These are phyloP conservation scores for Micoletzkya japonica DNA, from an alignment of 2,888 invertebrate genomes.

Conservation along the genomic window DNA sequence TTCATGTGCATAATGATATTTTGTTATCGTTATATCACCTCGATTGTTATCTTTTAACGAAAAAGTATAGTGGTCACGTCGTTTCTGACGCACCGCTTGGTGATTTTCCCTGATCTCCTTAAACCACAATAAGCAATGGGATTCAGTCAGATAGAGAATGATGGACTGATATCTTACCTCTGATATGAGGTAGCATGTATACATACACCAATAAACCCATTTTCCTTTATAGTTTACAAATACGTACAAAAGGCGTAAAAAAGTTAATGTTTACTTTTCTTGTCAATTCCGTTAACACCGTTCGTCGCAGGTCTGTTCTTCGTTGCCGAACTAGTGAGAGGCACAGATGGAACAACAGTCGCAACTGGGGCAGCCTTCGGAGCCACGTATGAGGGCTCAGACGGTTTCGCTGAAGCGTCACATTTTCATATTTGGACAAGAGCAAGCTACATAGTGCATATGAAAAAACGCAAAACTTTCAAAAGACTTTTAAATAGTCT, in stretches of 20 bases:
- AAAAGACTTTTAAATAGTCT: no score
- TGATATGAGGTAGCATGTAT: no score
- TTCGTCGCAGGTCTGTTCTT: slow-evolving; percentile 21
- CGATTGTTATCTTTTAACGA: no score
- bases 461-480: no score
- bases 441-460: no score
- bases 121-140: background rate
- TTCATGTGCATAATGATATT: no score
- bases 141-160: background rate
- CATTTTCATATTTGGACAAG: no score
- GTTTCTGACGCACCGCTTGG: background rate
- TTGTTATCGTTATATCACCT: no score
- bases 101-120: background rate
- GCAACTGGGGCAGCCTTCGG: background rate
- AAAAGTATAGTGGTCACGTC: no score
- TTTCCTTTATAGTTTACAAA: no score
- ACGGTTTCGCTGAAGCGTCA: background rate
- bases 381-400: background rate
- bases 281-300: slow-evolving; percentile 22
- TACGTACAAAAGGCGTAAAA: background rate
- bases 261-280: background rate
- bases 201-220: no score
- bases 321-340: slow-evolving; percentile 23
- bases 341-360: slow-evolving; percentile 17
- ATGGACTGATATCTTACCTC: background rate